These are phyloP conservation scores for Ailurus styani DNA, from an alignment of 2,113 vertebrate genomes.

Conservation along the genomic window DNA sequence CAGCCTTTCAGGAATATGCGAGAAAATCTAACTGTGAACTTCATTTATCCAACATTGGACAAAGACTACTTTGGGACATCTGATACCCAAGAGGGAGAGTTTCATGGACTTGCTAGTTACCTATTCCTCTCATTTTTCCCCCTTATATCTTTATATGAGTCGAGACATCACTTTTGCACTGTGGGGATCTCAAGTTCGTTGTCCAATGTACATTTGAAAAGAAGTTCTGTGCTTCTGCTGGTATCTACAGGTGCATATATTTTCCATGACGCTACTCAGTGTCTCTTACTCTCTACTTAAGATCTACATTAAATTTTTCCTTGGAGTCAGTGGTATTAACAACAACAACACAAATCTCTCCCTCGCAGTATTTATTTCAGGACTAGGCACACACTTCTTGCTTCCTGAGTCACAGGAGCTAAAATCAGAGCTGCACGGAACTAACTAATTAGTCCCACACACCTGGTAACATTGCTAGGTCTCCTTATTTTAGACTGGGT, in stretches of 20 bases:
- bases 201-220: not conserved
- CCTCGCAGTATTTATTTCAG: not conserved
- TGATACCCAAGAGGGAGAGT: not conserved
- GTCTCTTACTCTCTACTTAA: not conserved
- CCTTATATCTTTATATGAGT: not conserved
- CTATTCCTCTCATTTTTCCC: not conserved
- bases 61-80: not conserved
- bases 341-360: not conserved
- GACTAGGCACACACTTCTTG: not conserved
- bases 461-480: not conserved
- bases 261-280: not conserved
- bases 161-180: not conserved
- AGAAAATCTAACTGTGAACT: not conserved
- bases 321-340: not conserved
- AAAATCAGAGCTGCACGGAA: not conserved
- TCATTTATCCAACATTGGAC: not conserved
- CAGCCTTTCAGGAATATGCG: not conserved
- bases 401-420: not conserved
- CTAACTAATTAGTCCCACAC: not conserved
- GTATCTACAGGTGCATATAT: no score
- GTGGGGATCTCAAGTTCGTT: not conserved
- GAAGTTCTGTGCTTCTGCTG: not conserved
- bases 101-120: not conserved
- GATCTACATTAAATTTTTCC: not conserved
- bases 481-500: not conserved